Evolutionary conservation across 2,113 vertebrate species (phyloP).

Genomic region (Myiopsitta monachus): DNA sequence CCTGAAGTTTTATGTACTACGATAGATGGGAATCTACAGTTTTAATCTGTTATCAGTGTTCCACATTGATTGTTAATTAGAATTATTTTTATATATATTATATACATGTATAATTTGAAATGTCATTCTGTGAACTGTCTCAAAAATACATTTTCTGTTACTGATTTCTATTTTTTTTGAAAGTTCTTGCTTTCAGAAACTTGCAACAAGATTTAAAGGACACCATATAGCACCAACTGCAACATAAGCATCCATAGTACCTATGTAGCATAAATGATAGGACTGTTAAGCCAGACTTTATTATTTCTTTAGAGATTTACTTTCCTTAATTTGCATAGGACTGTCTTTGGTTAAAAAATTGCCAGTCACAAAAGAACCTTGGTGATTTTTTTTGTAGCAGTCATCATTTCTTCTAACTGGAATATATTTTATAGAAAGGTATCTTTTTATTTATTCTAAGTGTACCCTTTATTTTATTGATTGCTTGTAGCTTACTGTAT

Average conservation of each 20-base stretch:
- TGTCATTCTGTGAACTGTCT: neutral
- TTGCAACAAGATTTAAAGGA: neutral
- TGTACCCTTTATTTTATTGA: neutral
- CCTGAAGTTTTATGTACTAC: rapidly evolving
- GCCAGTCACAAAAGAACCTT: neutral
- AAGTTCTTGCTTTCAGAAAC: neutral
- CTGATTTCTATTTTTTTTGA: neutral
- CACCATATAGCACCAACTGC: neutral
- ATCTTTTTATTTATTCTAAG: slow-evolving; percentile 3
- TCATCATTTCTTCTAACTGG: slow-evolving; percentile 8
- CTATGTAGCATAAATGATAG: neutral
- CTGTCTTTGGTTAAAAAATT: slow-evolving; percentile 35
- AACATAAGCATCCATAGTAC: neutral
- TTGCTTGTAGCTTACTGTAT: neutral
- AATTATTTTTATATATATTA: neutral
- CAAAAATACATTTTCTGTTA: neutral
- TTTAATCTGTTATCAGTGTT: neutral
- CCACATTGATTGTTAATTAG: neutral
- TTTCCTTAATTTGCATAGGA: slow-evolving; percentile 11
- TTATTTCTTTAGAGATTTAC: neutral
- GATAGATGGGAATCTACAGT: neutral
- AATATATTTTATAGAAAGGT: neutral
- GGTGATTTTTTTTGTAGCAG: neutral
- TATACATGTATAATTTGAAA: neutral
- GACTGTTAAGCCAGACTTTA: neutral